Base-by-base conservation (phyloP, 2,797 vertebrate genomes). In the Alca torda region DNA sequence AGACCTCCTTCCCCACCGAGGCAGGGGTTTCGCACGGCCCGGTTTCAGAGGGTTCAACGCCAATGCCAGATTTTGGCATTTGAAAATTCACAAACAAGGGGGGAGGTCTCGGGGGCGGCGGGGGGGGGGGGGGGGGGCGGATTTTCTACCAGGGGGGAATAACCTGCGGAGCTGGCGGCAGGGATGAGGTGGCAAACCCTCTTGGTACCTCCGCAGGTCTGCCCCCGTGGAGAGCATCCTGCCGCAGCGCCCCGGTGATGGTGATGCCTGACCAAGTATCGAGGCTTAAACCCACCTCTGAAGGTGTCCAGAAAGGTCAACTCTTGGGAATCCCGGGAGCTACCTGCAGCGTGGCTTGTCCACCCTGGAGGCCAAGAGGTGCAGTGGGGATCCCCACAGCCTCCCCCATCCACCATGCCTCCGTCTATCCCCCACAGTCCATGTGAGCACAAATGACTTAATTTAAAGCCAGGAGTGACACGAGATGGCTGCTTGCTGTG, bases 401-500 rank as follows among this genome's bases (percentile, higher is more conserved):
- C 43, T 79, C 25, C 21, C 39, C 19, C 15, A 5, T 30, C 48
- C 45, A 33, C 63, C 25, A 0, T 59, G 9, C 35, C 57, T 56
- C 79, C n/a, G 4, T 26, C 33, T 43, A 13, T 33, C 79, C 53
- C 39, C 41, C 3, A 4, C 10, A 1, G 37, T 43, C 83, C 60
- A 19, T 4, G 8, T 53, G 65, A 83, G 35, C 64, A 53, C 53
- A 54, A 63, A 73, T 37, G 21, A 25, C 93, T 91, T 65, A 31
- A 79, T 90, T 77, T 84, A 59, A 75, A 87, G 59, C 46, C 72
- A 51, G 53, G 61, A 80, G 61, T 6, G 67, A 86, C 59, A 51
- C 0, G 64, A 93, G 93, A 48, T 20, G 80, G 51, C 73, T 67
- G 68, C 87, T 87, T 63, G 76, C 85, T 65, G 70, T 86, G 95